Base-by-base conservation (phyloP, 1,140 invertebrate species). In the Anastrepha ludens region DNA sequence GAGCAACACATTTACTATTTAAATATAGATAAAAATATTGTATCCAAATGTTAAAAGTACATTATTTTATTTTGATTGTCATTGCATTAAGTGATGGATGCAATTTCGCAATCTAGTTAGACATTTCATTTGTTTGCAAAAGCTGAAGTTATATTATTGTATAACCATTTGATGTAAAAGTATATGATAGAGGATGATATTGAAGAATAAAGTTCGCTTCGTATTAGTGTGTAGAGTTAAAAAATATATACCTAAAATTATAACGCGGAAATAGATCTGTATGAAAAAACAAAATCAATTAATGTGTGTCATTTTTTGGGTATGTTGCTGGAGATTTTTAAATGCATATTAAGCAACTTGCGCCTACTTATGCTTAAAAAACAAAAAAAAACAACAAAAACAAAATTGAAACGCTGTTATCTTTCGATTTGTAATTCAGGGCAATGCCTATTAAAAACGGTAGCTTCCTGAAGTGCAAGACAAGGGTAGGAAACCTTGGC, bases 171-270 rank as follows among this genome's bases (percentile, higher is more conserved):
- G 15, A 15, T 74, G 6, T 74, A 44, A 44, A 74, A 74, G 67
- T 47, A 41, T 47, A 44, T 58, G 47, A 55, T 8, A 81, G 55
- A 81, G 9, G 15, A 55, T 47, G 20, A 55, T 55, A 50, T 44
- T 55, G 47, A 81, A 74, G 47, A 9, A 81, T 55, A 55, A 55
- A 55, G 74, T 81, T 55, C 74, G 74, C 74, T 81, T 50, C 55
- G 74, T 81, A 81, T 81, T 81, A 81, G 74, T 50, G 47, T 81
- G 44, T 55, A 55, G 74, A 20, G 74, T 81, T 81, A 20, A 55
- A 55, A 55, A 41, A 74, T 74, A 44, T 29, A 55, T 81, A 55
- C 20, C 44, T 81, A 81, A 3, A 81, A 81, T n/a, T 55, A 81
- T 41, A 81, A 58, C 74, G 70, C 70, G 70, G n/a, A 62, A 62